Evolutionary conservation across 2,888 invertebrate species (phyloP), one percentile per base, ranked within the genome.

Genomic region (Nudaria mundana): DNA sequence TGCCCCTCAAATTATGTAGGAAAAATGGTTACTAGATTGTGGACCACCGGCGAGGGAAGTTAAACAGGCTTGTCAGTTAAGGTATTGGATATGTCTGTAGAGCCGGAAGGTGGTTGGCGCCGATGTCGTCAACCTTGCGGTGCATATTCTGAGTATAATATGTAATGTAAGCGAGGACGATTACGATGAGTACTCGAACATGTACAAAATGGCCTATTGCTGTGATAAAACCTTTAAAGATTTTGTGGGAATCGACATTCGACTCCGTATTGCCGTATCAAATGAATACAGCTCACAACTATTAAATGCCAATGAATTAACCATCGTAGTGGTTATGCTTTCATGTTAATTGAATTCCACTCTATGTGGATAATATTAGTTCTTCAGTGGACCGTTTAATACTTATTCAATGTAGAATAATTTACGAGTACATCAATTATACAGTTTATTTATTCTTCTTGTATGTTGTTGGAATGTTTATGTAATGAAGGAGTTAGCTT

Each of bases 91-190:
- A 50, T 47, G 52, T 51, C 48, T 56, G 57, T 42, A 41, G 50
- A 69, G 56, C 67, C 75, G 77, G 75, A 75, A 78, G 75, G 64
- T 58, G 50, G 51, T 43, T 55, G 34, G 63, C 57, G 58, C 56
- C 66, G 55, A 69, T 66, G 75, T 63, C 63, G 71, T 62, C 76
- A 67, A 68, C 76, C 76, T 77, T 76, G 69, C 53, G 48, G 48
- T 59, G 53, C 54, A 59, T 60, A 70, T 66, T 67, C 63, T 57
- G 48, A 49, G 49, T 54, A n/a, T n/a, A n/a, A n/a, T n/a, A 47
- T 49, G 47, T 52, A 54, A 52, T 56, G 48, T 48, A 56, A 52
- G 46, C 57, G 60, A 66, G 61, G 61, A 63, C 57, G 54, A 59
- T 55, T 53, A 47, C 46, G 51, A 44, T 40, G 25, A 36, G 37